Conservation (phyloP, 2,113 vertebrate species). For the Campylorhamphus procurvoides region DNA sequence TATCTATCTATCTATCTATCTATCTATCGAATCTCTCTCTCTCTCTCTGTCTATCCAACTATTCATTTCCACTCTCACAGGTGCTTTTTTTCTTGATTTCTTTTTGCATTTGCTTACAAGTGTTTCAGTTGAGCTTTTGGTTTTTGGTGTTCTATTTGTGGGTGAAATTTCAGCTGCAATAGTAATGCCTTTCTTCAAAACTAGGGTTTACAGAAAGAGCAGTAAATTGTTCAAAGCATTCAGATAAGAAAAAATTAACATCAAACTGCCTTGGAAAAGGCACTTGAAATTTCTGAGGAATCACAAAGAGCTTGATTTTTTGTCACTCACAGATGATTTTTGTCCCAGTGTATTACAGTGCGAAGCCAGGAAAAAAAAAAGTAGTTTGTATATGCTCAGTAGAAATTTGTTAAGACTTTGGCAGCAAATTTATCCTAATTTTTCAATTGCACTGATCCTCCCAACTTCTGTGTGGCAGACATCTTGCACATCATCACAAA, state of each 20-base stretch:
- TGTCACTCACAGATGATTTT: background rate
- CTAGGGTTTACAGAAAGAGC: background rate
- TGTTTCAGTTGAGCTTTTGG: background rate
- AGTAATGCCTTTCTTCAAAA: background rate
- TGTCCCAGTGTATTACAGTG: background rate
- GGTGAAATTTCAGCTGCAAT: background rate
- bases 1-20: background rate
- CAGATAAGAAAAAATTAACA: background rate
- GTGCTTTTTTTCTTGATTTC: background rate
- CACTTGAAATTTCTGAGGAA: background rate
- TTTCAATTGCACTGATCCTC: background rate
- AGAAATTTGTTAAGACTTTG: background rate
- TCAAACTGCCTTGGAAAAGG: background rate
- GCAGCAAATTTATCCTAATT: background rate
- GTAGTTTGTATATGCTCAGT: background rate
- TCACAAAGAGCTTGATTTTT: background rate
- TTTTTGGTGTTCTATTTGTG: background rate
- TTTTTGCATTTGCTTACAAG: background rate
- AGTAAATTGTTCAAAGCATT: background rate
- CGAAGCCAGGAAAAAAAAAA: background rate
- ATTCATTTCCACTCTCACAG: background rate
- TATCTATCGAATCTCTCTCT: background rate
- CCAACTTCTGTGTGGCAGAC: background rate
- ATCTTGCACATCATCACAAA: background rate
- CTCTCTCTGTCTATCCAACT: background rate